These are phyloP conservation scores for Gallinago media DNA, from an alignment of 2,113 vertebrate genomes.

Conservation along the genomic window DNA sequence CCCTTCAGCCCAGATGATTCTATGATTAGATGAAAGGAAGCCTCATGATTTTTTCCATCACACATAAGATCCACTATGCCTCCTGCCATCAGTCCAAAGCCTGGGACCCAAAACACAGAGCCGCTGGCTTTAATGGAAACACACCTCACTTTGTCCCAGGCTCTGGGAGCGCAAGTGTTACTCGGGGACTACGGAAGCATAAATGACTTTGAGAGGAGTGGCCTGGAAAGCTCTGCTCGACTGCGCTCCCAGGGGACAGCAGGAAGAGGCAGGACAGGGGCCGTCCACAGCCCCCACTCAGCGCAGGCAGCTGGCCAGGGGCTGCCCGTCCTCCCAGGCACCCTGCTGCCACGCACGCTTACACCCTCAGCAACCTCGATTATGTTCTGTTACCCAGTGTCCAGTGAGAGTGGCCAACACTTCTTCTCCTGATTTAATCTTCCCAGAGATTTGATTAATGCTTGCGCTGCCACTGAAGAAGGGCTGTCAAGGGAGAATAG, in stretches of 20 bases:
- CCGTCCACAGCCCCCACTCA: neutral
- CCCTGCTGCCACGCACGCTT: neutral
- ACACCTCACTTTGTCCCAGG: neutral
- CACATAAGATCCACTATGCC: neutral
- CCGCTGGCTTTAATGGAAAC: neutral
- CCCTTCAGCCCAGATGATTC: too few species aligned
- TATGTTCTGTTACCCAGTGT: constrained; percentile 86
- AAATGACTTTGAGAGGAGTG: neutral
- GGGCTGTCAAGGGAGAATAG: constrained; percentile 78
- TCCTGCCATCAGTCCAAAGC: neutral
- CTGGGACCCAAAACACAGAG: neutral
- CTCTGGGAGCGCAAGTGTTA: neutral
- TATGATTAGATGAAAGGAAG: neutral
- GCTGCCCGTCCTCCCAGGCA: neutral
- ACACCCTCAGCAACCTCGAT: neutral
- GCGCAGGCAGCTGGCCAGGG: neutral
- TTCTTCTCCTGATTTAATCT: constrained; percentile 87
- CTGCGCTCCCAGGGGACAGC: neutral
- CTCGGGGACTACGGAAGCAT: rapidly evolving
- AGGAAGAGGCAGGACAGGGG: rapidly evolving
- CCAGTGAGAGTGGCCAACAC: constrained; percentile 86
- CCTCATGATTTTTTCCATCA: neutral
- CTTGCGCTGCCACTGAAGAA: constrained; percentile 88
- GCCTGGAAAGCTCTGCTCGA: neutral
- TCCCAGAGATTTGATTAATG: constrained; percentile 93